Percentiles rank a stretch among this genome's conserved stretches.
phyloP scores from a whole-genome alignment of 1,140 invertebrate genomes.

The Neoseiulus cucumeris region DNA sequence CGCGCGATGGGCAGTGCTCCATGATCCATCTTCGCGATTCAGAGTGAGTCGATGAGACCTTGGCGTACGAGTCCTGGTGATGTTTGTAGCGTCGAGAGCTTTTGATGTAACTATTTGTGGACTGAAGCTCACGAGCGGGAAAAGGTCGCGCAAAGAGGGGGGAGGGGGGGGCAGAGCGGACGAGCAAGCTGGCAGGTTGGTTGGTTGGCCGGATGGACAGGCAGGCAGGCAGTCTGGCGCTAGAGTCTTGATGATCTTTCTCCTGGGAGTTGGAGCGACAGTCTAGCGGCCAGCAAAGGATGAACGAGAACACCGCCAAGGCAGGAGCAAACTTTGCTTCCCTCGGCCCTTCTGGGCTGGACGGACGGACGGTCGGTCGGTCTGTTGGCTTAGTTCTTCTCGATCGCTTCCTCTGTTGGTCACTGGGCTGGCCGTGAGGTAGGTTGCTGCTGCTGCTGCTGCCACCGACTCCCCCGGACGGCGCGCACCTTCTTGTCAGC shows the following conservation, averaged over 20 bases:
- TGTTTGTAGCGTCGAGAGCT: no score
- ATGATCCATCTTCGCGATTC: no score
- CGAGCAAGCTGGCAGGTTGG: no score
- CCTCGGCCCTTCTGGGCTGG: not conserved
- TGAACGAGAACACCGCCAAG: not conserved
- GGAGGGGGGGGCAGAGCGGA: no score
- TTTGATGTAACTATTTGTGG: no score
- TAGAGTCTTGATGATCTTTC: not conserved
- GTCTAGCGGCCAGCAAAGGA: not conserved
- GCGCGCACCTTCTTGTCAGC: constrained; percentile 5
- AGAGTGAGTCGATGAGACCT: no score
- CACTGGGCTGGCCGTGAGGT: not conserved
- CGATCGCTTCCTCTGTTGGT: not conserved
- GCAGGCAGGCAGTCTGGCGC: no score
- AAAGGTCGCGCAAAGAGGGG: no score
- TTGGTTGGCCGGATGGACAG: no score
- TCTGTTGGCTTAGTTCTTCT: not conserved
- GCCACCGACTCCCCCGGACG: not conserved
- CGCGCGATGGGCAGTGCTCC: no score
- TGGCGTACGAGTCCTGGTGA: no score
- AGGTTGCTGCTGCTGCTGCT: not conserved
- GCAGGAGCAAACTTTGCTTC: not conserved
- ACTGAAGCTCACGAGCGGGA: no score
- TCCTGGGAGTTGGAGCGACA: not conserved
- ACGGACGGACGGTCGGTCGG: not conserved